Percentiles rank a stretch among this genome's conserved stretches.
Evolutionary conservation across 2,888 invertebrate species (phyloP).

Genomic region (Thecophora atra): DNA sequence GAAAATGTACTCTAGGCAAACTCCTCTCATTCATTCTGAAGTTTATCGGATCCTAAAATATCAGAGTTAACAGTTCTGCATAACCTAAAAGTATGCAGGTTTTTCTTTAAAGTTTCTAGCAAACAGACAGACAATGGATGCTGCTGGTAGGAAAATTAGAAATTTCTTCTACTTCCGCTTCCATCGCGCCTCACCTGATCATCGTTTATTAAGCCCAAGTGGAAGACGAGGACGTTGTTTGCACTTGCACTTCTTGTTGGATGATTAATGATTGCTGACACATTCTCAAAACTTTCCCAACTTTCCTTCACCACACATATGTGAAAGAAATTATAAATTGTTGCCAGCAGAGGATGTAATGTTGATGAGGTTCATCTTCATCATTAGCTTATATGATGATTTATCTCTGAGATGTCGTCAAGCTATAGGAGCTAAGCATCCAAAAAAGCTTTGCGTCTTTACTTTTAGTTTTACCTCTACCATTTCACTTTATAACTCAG

Average conservation of each 20-base stretch:
- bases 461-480: too few species aligned
- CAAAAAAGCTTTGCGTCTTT: not conserved
- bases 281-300: not conserved
- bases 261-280: slow-evolving; percentile 54
- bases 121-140: not conserved
- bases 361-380: not conserved
- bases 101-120: too few species aligned
- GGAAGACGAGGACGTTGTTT: slow-evolving; percentile 44
- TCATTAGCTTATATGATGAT: not conserved
- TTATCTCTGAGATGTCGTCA: not conserved
- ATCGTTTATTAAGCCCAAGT: not conserved
- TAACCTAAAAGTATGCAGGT: too few species aligned
- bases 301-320: not conserved
- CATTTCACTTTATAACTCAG: too few species aligned
- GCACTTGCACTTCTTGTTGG: slow-evolving; percentile 54
- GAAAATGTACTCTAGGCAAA: too few species aligned
- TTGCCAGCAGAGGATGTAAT: not conserved
- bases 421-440: not conserved
- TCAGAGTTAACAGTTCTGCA: too few species aligned
- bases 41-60: too few species aligned
- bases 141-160: not conserved
- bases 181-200: not conserved
- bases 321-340: not conserved
- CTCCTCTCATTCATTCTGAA: too few species aligned
- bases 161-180: not conserved